Evolutionary conservation across 1,140 invertebrate species (phyloP), one percentile per base, ranked within the genome.

Genomic region (Ganaspis sp.): DNA sequence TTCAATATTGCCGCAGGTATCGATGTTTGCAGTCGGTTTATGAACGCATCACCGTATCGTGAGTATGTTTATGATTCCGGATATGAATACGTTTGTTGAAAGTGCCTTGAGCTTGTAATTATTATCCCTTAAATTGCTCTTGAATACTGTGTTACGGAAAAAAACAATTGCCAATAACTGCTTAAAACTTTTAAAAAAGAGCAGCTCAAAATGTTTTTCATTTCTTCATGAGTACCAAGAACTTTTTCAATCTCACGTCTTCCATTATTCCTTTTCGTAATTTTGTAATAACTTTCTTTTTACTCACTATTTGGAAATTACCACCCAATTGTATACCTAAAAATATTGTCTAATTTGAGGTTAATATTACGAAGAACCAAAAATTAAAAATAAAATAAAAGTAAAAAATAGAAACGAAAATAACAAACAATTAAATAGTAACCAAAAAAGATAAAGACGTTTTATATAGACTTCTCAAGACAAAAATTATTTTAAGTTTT

Each of bases 1-100:
- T 76, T 12, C 53, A 15, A 76, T 64, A 71, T 76, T 71, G 75
- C 75, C 75, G 49, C 75, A 53, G 75, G 75, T 72, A 76, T 76
- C 75, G 40, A 76, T 70, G 71, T 76, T 76, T 76, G 58, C 11
- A 64, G 21, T n/a, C 12, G 23, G 58, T 64, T 64, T 64, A 64
- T 64, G 58, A 5, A 64, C 23, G 58, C 58, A 64, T 64, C 12
- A 34, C 12, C 26, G 15, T 26, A 26, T 64, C 23, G 26, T 64
- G 21, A 11, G 21, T 29, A 64, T 26, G 53, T 23, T 54, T 54
- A 54, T 54, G 53, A 54, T 54, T 54, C 21, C 53, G 53, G 53
- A 54, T 54, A 54, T 23, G 53, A 54, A 54, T 54, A 19, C 11
- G 45, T 49, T 17, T 19, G 6, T 12, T 26, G 0, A 64, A 64